Percentiles rank a stretch among this genome's conserved stretches.
Evolutionary conservation across 92 coral and sea anemone species (phyloP).

Genomic region (Diadumene lineata): DNA sequence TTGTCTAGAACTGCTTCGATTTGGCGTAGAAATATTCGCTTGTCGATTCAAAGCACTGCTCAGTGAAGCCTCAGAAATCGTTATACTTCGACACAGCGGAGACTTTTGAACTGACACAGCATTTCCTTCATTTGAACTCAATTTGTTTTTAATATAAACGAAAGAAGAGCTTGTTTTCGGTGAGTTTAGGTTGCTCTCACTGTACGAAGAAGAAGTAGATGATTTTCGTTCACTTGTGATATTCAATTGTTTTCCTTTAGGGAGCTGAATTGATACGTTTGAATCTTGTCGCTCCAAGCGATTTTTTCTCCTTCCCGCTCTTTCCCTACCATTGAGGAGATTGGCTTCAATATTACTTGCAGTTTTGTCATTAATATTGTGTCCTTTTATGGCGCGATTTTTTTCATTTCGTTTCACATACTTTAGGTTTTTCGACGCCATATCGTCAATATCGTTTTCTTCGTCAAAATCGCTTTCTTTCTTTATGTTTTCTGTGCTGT

Average conservation of each 20-base stretch:
- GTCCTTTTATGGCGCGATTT: not conserved
- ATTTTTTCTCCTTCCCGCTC: slow-evolving; percentile 7
- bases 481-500: slow-evolving; percentile 32
- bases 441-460: not conserved
- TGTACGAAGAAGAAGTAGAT: slow-evolving; percentile 16
- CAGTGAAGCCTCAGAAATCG: slow-evolving; percentile 36
- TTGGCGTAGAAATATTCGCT: slow-evolving; percentile 3
- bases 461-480: slow-evolving; percentile 5
- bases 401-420: not conserved
- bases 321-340: slow-evolving; percentile 4
- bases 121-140: not conserved
- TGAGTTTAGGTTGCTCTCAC: not conserved
- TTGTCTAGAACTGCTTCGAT: not conserved
- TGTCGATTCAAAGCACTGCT: slow-evolving; percentile 37
- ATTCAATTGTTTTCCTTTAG: slow-evolving; percentile 20
- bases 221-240: slow-evolving; percentile 7
- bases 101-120: slow-evolving; percentile 38
- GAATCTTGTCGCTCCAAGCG: slow-evolving; percentile 34
- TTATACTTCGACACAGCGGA: slow-evolving; percentile 35
- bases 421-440: not conserved
- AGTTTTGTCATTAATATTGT: not conserved
- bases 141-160: slow-evolving; percentile 35
- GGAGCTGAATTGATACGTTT: slow-evolving; percentile 28
- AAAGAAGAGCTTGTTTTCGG: slow-evolving; percentile 23
- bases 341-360: slow-evolving; percentile 1